A percentile compares a stretch with the other conserved stretches of the same genome.
Conservation (phyloP, 2,113 vertebrate species). For the Rhinolophus ferrumequinum region DNA sequence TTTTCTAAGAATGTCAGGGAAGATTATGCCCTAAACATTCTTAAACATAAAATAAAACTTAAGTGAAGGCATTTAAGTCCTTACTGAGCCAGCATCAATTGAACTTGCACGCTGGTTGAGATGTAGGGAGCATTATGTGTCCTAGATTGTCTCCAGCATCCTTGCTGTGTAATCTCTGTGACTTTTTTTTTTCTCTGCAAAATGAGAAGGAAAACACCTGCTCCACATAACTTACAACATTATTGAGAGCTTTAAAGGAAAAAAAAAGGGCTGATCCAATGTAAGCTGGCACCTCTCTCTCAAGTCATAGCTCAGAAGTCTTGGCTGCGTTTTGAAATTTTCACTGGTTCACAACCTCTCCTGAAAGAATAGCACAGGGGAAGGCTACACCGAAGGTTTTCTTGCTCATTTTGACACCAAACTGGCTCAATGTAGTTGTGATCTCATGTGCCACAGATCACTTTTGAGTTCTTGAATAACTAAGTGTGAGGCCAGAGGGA, state of each 20-base stretch:
- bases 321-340: not conserved
- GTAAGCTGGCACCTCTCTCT: not conserved
- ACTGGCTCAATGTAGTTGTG: not conserved
- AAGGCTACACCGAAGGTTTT: not conserved
- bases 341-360: not conserved
- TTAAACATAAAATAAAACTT: not conserved
- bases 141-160: not conserved
- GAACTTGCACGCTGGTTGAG: not conserved
- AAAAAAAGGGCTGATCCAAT: not conserved
- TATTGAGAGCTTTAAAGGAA: not conserved
- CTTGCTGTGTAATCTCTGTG: not conserved
- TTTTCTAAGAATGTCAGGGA: not conserved
- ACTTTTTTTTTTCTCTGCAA: not conserved
- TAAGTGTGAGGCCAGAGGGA: not conserved
- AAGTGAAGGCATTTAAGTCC: not conserved
- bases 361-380: not conserved
- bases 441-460: not conserved
- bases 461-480: not conserved
- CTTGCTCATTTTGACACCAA: not conserved
- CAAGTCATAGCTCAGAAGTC: not conserved
- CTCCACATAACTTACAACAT: not conserved
- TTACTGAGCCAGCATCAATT: not conserved
- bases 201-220: not conserved
- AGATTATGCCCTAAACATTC: not conserved
- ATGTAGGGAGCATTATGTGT: not conserved